Evolutionary conservation across 2,113 vertebrate species (phyloP), one percentile per base, ranked within the genome.

Genomic region (Austrofundulus limnaeus): DNA sequence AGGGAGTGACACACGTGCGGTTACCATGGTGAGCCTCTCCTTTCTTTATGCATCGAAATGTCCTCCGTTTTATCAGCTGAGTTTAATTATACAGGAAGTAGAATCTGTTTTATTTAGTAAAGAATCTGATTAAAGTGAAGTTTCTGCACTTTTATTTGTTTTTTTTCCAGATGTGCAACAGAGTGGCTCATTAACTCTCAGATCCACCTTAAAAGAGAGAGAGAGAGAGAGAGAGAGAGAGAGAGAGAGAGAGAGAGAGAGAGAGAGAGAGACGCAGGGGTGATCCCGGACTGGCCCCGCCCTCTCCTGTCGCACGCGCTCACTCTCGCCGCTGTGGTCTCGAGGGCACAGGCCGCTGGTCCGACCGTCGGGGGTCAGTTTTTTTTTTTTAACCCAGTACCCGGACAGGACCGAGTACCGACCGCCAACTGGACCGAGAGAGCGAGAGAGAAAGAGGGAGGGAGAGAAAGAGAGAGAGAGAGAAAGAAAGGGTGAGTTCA

Each of bases 161-260:
- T 2, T 6, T 15, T 8, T n/a, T n/a, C 25, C 16, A 52, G 43
- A 71, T 71, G 54, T 48, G 61, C 52, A 1, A 8, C 0, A 2
- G 19, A 4, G 14, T 45, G 50, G 43, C 62, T 66, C 16, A 63
- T 77, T 66, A 82, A 75, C 66, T 76, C 75, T 49, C 37, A 56
- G 87, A 82, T 85, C 86, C 87, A 92, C 89, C 87, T 92, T 88
- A 91, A 92, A 84, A 87, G 49, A 87, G n/a, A n/a, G n/a, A n/a
- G n/a, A n/a, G n/a, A n/a, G n/a, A n/a, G n/a, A n/a, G n/a, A n/a
- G n/a, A n/a, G n/a, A n/a, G n/a, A n/a, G n/a, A n/a, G n/a, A n/a
- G n/a, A n/a, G n/a, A n/a, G n/a, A n/a, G n/a, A n/a, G n/a, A n/a
- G n/a, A n/a, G n/a, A n/a, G n/a, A n/a, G n/a, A n/a, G n/a, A n/a